Percentiles rank a stretch among this genome's conserved stretches.
These are phyloP conservation scores for Lithobius niger DNA, from an alignment of 1,140 invertebrate species.

Conservation along the genomic window DNA sequence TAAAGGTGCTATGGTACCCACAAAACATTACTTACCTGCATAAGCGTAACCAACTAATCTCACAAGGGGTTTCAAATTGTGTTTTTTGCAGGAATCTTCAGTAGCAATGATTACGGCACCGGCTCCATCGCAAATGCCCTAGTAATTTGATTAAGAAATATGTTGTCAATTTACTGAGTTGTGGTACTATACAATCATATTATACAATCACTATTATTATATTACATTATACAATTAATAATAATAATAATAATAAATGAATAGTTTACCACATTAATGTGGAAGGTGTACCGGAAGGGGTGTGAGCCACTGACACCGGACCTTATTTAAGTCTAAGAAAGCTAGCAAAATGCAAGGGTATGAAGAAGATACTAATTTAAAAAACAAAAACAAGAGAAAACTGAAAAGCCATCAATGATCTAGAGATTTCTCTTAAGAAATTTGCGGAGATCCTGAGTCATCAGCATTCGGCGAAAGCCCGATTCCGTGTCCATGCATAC, in stretches of 20 bases:
- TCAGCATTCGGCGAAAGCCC: too few relatives aligned
- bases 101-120: slow-evolving; percentile 76
- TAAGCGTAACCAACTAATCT: slow-evolving; percentile 34
- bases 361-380: too few relatives aligned
- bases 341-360: too few relatives aligned
- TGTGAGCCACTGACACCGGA: neutral
- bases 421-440: too few relatives aligned
- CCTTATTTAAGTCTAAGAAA: neutral
- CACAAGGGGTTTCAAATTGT: slow-evolving; percentile 53
- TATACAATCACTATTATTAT: neutral
- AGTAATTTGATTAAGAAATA: slow-evolving; percentile 17
- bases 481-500: too few relatives aligned
- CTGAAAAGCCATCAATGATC: too few relatives aligned
- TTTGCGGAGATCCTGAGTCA: too few relatives aligned
- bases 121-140: slow-evolving; percentile 94
- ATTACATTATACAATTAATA: neutral
- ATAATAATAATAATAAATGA: neutral
- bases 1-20: slow-evolving; percentile 5
- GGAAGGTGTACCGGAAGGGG: neutral
- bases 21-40: slow-evolving; percentile 18
- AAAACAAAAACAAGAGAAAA: too few relatives aligned
- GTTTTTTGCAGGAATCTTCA: slow-evolving; percentile 69
- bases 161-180: neutral
- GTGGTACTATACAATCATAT: neutral
- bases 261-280: neutral